Evolutionary conservation across 1,140 invertebrate species (phyloP).

Genomic region (Cydia amplana): DNA sequence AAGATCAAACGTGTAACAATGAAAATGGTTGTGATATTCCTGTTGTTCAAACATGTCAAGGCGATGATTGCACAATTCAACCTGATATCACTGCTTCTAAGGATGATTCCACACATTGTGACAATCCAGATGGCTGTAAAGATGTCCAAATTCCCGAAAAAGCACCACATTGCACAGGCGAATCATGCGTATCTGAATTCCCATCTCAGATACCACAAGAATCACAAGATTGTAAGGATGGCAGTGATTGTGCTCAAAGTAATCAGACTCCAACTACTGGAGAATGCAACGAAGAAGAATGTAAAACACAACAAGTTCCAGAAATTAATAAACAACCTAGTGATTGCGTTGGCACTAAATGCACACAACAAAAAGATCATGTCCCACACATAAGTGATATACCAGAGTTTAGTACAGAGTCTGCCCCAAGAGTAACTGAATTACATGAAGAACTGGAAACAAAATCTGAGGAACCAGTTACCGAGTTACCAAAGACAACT

Average conservation of each 20-base stretch:
- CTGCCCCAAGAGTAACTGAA: constrained; percentile 37
- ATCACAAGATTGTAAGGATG: constrained; percentile 39
- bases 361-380: constrained; percentile 42
- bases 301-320: constrained; percentile 52
- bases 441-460: constrained; percentile 35
- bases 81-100: constrained; percentile 32
- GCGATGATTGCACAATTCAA: constrained; percentile 41
- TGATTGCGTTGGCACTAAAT: constrained; percentile 50
- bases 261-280: constrained; percentile 36
- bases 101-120: constrained; percentile 33
- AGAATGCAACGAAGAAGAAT: constrained; percentile 59
- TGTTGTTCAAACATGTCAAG: constrained; percentile 48
- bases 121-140: constrained; percentile 35
- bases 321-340: constrained; percentile 42
- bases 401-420: constrained; percentile 32
- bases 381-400: constrained; percentile 35
- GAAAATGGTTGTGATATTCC: constrained; percentile 42
- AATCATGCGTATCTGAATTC: constrained; percentile 32
- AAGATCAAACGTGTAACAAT: constrained; percentile 29
- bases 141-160: constrained; percentile 32
- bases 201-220: not conserved
- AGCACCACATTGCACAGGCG: constrained; percentile 37
- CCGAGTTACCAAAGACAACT: constrained; percentile 36
- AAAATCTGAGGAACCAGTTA: constrained; percentile 35
- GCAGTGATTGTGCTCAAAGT: constrained; percentile 41